Conservation (phyloP, 2,888 invertebrate genomes). For the Bugula neritina region DNA sequence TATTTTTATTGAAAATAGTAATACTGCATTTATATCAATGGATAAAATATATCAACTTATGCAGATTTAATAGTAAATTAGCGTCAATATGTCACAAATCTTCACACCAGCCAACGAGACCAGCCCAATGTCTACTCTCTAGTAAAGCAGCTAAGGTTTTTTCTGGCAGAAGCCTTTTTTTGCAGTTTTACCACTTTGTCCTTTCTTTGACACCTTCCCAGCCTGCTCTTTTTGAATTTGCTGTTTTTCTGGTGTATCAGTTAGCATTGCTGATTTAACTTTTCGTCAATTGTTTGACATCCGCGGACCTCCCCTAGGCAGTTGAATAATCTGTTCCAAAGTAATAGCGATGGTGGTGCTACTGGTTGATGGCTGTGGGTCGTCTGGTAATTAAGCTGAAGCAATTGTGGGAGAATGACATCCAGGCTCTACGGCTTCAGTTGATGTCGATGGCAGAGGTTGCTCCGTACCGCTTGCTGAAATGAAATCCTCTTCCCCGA, state of each 20-base stretch:
- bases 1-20: too few species aligned
- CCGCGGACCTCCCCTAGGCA: background rate
- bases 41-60: too few species aligned
- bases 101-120: too few species aligned
- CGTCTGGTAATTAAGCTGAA: background rate
- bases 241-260: conserved; percentile 9
- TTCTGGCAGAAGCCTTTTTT: background rate
- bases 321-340: background rate
- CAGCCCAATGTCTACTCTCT: too few species aligned
- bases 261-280: background rate
- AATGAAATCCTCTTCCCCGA: background rate
- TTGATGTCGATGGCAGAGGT: background rate
- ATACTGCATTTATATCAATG: too few species aligned
- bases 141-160: too few species aligned
- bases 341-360: too few species aligned
- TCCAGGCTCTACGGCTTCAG: background rate
- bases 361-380: background rate
- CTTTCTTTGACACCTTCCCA: background rate
- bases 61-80: too few species aligned
- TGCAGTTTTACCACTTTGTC: too few species aligned
- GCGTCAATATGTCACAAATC: too few species aligned
- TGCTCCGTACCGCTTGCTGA: background rate
- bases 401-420: background rate
- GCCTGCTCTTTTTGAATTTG: background rate
- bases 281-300: background rate